phyloP scores from a whole-genome alignment of 2,113 vertebrate species.

The Triplophysa rosa region DNA sequence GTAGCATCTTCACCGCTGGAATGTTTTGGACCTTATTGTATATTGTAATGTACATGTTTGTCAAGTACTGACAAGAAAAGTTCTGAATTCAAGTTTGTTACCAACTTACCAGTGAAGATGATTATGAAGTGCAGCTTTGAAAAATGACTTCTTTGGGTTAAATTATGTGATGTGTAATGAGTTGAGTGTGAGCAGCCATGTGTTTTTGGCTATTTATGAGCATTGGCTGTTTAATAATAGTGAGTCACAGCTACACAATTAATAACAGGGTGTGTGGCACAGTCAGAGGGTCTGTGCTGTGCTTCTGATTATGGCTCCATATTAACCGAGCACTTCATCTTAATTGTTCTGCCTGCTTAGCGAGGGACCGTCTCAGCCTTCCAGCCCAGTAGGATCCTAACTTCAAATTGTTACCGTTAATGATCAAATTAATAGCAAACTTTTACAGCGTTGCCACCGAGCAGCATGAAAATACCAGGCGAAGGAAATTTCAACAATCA shows the following conservation, averaged over 20 bases:
- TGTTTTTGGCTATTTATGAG: constrained; percentile 19
- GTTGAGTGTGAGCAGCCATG: neutral
- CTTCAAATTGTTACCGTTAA: constrained; percentile 49
- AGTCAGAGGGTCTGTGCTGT: constrained; percentile 43
- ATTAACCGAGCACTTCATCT: constrained; percentile 60
- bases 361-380: constrained; percentile 47
- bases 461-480: constrained; percentile 12
- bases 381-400: constrained; percentile 53
- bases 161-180: neutral
- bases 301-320: constrained; percentile 52
- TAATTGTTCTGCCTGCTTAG: constrained; percentile 63
- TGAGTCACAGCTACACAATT: constrained; percentile 52
- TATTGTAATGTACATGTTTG: too few relatives aligned
- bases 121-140: neutral
- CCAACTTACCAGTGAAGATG: neutral
- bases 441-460: constrained; percentile 40
- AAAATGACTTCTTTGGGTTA: neutral
- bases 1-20: too few relatives aligned
- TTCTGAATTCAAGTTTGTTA: too few relatives aligned
- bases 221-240: constrained; percentile 27
- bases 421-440: constrained; percentile 47
- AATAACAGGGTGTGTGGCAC: constrained; percentile 55
- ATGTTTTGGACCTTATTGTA: too few relatives aligned
- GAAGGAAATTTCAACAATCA: constrained; percentile 30
- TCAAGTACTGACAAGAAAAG: too few relatives aligned